phyloP scores from a whole-genome alignment of 2,888 invertebrate species.

The Epirrhoe tristata region DNA sequence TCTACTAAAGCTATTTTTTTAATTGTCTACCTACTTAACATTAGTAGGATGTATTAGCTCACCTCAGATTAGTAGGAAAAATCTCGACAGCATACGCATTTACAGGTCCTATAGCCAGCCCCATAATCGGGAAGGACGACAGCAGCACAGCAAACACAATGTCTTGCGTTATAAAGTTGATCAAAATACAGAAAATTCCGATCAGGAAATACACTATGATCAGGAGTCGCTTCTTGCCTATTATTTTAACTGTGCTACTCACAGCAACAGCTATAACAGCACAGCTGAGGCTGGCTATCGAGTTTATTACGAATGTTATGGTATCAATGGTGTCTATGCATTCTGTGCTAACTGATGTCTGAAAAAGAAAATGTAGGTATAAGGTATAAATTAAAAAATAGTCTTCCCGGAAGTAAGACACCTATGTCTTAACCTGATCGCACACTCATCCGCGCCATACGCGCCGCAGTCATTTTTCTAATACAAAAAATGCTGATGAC shows the following conservation, averaged over 20 bases:
- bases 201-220: constrained; percentile 61
- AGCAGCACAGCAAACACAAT: constrained; percentile 70
- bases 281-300: constrained; percentile 64
- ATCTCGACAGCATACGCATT: constrained; percentile 78
- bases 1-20: too few species aligned
- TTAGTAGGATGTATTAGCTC: constrained; percentile 13
- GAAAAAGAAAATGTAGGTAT: constrained; percentile 47
- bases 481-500: too few species aligned
- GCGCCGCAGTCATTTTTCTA: too few species aligned
- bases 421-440: too few species aligned
- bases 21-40: background rate
- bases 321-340: constrained; percentile 71
- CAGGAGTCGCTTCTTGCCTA: constrained; percentile 74
- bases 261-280: constrained; percentile 63
- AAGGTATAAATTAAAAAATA: too few species aligned
- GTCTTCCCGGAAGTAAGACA: too few species aligned
- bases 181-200: constrained; percentile 64
- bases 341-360: constrained; percentile 56
- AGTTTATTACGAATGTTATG: constrained; percentile 68
- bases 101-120: constrained; percentile 71
- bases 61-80: constrained; percentile 80
- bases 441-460: too few species aligned
- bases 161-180: constrained; percentile 71
- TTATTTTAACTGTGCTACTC: constrained; percentile 67
- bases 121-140: constrained; percentile 68